Conservation (phyloP, 2,113 vertebrate genomes). For the Himantopus leucocephalus region DNA sequence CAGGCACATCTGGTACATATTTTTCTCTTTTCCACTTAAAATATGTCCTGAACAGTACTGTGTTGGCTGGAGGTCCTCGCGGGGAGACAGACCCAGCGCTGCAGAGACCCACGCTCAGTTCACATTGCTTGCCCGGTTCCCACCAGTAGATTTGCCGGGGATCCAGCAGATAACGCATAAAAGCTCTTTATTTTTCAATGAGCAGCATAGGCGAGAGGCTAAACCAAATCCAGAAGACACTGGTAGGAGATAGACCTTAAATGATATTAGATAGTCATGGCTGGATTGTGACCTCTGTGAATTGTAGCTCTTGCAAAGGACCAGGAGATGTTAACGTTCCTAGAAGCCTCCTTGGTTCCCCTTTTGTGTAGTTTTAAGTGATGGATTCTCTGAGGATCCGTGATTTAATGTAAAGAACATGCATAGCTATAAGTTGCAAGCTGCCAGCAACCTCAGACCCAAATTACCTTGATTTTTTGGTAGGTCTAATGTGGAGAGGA, state of each 20-base stretch:
- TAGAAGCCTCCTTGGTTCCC: neutral
- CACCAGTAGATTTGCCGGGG: neutral
- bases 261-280: neutral
- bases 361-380: conserved; percentile 4
- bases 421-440: neutral
- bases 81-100: neutral
- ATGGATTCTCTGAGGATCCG: neutral
- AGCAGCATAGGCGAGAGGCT: rapidly evolving
- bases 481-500: neutral
- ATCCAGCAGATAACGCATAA: neutral
- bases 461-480: neutral
- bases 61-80: rapidly evolving
- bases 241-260: neutral
- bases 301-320: neutral
- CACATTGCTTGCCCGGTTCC: neutral
- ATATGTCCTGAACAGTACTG: neutral
- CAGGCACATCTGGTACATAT: neutral
- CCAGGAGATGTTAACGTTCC: neutral
- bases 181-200: neutral
- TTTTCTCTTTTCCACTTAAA: neutral
- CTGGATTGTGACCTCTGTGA: neutral
- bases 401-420: neutral
- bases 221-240: neutral
- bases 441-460: neutral
- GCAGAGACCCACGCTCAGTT: neutral